Evolutionary conservation across 2,797 vertebrate genomes (phyloP).

Genomic region (Chiroxiphia lanceolata): DNA sequence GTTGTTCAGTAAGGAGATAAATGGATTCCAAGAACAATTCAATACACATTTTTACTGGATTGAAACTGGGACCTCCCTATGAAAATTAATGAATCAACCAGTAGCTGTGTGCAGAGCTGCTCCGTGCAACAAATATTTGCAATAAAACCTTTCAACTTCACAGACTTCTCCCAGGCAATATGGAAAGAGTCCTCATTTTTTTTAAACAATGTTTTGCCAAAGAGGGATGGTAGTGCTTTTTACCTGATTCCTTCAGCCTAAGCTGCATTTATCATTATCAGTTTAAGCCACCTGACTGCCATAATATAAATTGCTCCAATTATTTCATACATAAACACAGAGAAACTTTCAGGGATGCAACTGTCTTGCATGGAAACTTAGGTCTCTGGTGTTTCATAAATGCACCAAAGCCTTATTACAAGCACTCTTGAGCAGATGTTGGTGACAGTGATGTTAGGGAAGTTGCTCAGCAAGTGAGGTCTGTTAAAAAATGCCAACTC

Average conservation of each 20-base stretch:
- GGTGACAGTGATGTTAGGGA: not conserved
- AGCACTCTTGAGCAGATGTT: not conserved
- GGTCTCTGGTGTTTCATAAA: not conserved
- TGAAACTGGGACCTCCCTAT: not conserved
- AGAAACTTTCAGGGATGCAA: not conserved
- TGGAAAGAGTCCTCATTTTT: not conserved
- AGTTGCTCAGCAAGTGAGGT: not conserved
- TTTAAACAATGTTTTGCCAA: not conserved
- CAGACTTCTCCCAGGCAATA: not conserved
- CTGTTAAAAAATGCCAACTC: not conserved
- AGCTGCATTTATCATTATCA: not conserved
- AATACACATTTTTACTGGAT: not conserved
- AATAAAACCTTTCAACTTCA: conserved; percentile 10
- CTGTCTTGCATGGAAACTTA: not conserved
- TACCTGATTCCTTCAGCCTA: not conserved
- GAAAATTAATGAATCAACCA: not conserved
- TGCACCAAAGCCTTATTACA: not conserved
- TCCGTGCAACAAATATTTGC: not conserved
- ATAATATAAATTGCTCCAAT: not conserved
- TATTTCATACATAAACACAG: not conserved
- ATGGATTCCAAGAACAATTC: conserved; percentile 1
- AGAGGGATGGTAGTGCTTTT: not conserved
- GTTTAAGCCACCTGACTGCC: not conserved
- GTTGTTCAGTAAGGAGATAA: not conserved
- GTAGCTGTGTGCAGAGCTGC: not conserved